Base-by-base conservation (phyloP, 2,888 invertebrate species). In the Tillus elongatus region DNA sequence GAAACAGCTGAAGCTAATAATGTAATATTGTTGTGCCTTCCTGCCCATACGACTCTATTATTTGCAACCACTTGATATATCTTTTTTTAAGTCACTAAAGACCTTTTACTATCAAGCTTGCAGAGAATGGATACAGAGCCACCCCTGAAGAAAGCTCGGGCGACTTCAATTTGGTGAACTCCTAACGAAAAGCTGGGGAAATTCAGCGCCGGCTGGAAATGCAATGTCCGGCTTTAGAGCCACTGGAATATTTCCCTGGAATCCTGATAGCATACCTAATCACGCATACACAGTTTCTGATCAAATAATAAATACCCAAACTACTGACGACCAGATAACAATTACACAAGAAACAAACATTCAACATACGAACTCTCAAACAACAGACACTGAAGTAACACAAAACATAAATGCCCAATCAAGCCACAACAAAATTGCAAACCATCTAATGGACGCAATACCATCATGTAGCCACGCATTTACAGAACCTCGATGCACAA, bases 141-240 rank as follows among this genome's bases (percentile, higher is more conserved):
- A 43, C 27, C 38, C 35, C 9, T 26, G 24, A 35, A 37, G 38
- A 35, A 37, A 41, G 30, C 31, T 41, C 16, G 33, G 33, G 9
- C 19, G 42, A 36, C 26, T 37, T 4, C 37, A 37, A 30, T 37
- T 42, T 35, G 39, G 37, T 32, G 15, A 36, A 37, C 29, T 42
- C n/a, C 26, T 42, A 28, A 33, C 30, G 10, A 32, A 40, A 39
- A 37, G 34, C 14, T 39, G 39, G 41, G 39, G 37, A 32, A 44
- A 42, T 28, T 33, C 37, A 30, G 43, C 40, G 9, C 40, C 44
- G 11, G 36, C 24, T 30, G 37, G 32, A 33, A n/a, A 44, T 42
- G n/a, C n/a, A 27, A 35, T 37, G 13, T 45, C 38, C 8, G 39
- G 41, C 15, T 41, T 41, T 32, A 41, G 31, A 31, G 41, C 38